Evolutionary conservation across 1,140 invertebrate species (phyloP).

Genomic region (Brachionus rotundiformis): DNA sequence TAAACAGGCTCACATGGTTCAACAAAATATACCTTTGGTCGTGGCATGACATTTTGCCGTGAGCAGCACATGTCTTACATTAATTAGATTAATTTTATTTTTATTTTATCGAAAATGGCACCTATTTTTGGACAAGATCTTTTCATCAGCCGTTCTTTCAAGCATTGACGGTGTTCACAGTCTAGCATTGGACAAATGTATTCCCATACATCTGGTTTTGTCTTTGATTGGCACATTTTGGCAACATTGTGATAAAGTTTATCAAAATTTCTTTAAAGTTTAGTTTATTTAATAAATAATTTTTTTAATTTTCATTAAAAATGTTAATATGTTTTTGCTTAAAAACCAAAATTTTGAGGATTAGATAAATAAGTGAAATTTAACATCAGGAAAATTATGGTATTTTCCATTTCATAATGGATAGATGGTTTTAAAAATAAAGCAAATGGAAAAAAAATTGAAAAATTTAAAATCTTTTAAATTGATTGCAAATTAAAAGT

Average conservation of each 20-base stretch:
- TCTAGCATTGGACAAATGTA: neutral
- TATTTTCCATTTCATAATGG: too few relatives aligned
- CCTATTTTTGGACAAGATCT: neutral
- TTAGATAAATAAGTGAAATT: too few relatives aligned
- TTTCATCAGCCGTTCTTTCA: neutral
- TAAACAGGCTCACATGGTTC: slow-evolving; percentile 16
- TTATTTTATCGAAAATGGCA: neutral
- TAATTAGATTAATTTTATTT: neutral
- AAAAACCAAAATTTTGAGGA: too few relatives aligned
- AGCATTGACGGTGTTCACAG: neutral
- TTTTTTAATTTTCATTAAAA: neutral
- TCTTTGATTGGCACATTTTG: neutral
- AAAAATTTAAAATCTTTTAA: too few relatives aligned
- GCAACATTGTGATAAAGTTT: neutral
- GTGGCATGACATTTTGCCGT: neutral
- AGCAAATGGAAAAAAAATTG: too few relatives aligned
- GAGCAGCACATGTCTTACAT: neutral
- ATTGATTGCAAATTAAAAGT: too few relatives aligned
- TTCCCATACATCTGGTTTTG: neutral
- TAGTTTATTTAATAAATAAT: neutral
- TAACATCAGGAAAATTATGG: too few relatives aligned
- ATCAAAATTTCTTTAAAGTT: slow-evolving; percentile 15
- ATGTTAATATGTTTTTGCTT: too few relatives aligned
- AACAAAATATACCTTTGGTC: slow-evolving; percentile 25
- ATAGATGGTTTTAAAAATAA: too few relatives aligned